phyloP scores from a whole-genome alignment of 2,888 invertebrate genomes.

The Synanthedon andrenaeformis region DNA sequence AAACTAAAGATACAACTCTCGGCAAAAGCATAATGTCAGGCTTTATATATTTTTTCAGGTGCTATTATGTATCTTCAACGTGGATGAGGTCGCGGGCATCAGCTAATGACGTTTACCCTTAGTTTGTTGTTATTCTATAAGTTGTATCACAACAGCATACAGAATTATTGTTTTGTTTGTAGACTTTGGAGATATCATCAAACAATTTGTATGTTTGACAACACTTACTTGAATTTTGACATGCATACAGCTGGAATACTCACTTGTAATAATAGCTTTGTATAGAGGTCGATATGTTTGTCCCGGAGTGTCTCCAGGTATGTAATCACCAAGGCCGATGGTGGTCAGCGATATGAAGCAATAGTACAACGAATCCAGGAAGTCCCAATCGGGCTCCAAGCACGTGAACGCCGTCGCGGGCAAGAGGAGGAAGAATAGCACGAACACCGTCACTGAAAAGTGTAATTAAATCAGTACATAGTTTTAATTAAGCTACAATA shows the following conservation, averaged over 20 bases:
- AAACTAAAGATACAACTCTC: no score
- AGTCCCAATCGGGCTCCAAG: conserved; percentile 86
- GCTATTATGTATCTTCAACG: no score
- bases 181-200: no score
- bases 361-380: conserved; percentile 89
- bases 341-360: conserved; percentile 92
- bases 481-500: background rate
- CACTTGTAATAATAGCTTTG: conserved; percentile 84
- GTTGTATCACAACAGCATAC: background rate
- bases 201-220: no score
- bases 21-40: no score
- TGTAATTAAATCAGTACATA: background rate
- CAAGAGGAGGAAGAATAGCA: conserved; percentile 76
- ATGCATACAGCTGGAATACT: no score
- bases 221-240: no score
- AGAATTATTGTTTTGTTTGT: background rate
- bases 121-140: background rate
- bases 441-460: conserved; percentile 61
- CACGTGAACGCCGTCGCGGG: conserved; percentile 81
- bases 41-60: no score
- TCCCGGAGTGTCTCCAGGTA: conserved; percentile 83
- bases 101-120: background rate
- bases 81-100: no score
- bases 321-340: conserved; percentile 90
- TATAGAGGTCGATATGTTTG: conserved; percentile 84